Base-by-base conservation (phyloP, 2,888 invertebrate genomes). In the Helleia helle region DNA sequence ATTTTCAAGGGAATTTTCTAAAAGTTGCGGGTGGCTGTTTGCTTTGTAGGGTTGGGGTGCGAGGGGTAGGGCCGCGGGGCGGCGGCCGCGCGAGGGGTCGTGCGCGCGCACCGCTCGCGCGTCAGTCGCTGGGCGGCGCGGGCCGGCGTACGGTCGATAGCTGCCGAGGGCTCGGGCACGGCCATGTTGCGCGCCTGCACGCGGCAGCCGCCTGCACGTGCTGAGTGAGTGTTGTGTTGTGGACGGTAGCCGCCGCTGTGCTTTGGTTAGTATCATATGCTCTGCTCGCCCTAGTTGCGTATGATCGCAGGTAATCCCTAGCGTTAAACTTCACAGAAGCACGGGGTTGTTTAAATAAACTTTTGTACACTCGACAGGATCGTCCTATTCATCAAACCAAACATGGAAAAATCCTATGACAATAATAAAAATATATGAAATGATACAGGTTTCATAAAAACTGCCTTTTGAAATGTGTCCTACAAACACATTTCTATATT, bases 101-200 rank as follows among this genome's bases (percentile, higher is more conserved):
- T 54, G 83, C 81, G 83, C 80, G 81, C 81, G 80, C 80, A 80
- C 40, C 48, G 65, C 38, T 63, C 66, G 48, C 67, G 66, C 72
- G 71, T 71, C 80, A 55, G 58, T 53, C 53, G 54, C 53, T 59
- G 60, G 59, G 55, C 59, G 52, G 62, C 59, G 59, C 55, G 62
- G 65, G 63, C 56, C 80, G 73, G 74, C 79, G 60, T 68, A 68
- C 72, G 81, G 81, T 81, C 81, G 81, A 81, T 81, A 80, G 71
- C 66, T 63, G 68, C 66, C 60, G 58, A 22, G 22, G 58, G 63
- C 52, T 44, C 52, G 49, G 58, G 68, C 71, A 63, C 73, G 70
- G 67, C 71, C 74, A 76, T 73, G 73, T 58, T 65, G 67, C 68
- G 64, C 67, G 65, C 66, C 67, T 62, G 73, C 69, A 67, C 77